Base-by-base conservation (phyloP, 2,113 vertebrate species). In the Gnathonemus longibarbis region DNA sequence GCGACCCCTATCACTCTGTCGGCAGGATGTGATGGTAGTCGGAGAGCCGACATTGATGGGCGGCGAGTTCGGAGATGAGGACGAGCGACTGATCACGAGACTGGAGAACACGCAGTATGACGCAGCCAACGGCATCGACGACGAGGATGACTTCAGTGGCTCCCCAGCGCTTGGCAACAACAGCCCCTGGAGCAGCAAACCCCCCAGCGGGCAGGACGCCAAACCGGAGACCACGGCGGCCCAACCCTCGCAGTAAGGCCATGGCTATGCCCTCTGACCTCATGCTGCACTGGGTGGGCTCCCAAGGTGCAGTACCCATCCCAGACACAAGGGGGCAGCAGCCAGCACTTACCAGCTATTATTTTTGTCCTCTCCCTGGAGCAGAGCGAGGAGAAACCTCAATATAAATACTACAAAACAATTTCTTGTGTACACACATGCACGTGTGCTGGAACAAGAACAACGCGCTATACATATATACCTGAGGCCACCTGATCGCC, bases 1-100 rank as follows among this genome's bases (percentile, higher is more conserved):
- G 17, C 4, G 31, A 11, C 52, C 35, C 27, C 21, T 39, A 19
- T 58, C 5, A 11, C 87, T 52, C 53, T 58, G 39, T 80, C 95
- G 95, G 96, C 96, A 97, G 97, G 97, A 98, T 94, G 97, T 98
- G 95, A 98, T 98, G 97, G 96, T 98, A 94, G 97, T 98, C 93
- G 97, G 97, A 94, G 97, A 98, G 94, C 97, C 97, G 92, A 97
- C 97, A 92, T 95, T 97, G 95, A 98, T 98, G 97, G 97, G 97
- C 93, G 97, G 97, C 93, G 97, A 97, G 94, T 97, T 97, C 91
- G 97, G 97, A 94, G 97, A 98, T 91, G 97, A 97, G 96, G 97
- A 97, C 6, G 97, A 98, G 95, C 96, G 97, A 94, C 97, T 97
- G 94, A 98, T 98, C 96, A 97, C 97, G 94, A 96, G 97, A 96